A percentile compares a stretch with the other conserved stretches of the same genome.
Conservation (phyloP, 2,113 vertebrate genomes). For the Blennius ocellaris region DNA sequence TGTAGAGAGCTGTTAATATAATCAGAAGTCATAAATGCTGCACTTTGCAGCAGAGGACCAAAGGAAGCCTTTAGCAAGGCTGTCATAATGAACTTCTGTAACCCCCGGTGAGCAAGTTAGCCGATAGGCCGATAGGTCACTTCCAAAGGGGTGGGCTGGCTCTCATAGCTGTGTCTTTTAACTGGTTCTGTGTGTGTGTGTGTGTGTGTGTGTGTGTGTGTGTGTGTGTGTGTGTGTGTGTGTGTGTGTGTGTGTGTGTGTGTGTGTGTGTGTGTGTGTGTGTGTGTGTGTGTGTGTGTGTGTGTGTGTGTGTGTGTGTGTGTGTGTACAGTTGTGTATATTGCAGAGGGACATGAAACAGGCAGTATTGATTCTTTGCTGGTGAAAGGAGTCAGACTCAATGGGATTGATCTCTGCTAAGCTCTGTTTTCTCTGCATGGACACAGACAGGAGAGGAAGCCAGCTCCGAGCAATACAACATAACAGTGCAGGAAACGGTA, state of each 20-base stretch:
- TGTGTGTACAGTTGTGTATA: slow-evolving; percentile 33
- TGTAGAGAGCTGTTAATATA: slow-evolving; percentile 44
- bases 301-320: not conserved
- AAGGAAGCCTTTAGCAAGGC: slow-evolving; percentile 72
- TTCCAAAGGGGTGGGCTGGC: slow-evolving; percentile 65
- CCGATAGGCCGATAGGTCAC: slow-evolving; percentile 78
- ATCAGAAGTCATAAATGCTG: slow-evolving; percentile 56
- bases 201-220: not conserved
- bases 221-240: too few relatives aligned
- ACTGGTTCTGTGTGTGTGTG: slow-evolving; percentile 20
- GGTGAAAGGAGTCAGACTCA: slow-evolving; percentile 76
- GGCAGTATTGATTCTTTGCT: slow-evolving; percentile 74
- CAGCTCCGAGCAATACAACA: slow-evolving; percentile 41
- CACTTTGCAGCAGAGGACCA: slow-evolving; percentile 52
- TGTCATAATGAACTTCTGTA: slow-evolving; percentile 78
- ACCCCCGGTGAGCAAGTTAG: slow-evolving; percentile 68
- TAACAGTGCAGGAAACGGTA: slow-evolving; percentile 20
- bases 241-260: not conserved
- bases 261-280: slow-evolving; percentile 13
- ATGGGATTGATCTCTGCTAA: slow-evolving; percentile 79
- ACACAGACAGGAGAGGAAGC: slow-evolving; percentile 55
- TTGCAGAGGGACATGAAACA: slow-evolving; percentile 74
- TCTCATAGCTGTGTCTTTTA: slow-evolving; percentile 67
- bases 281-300: too few relatives aligned
- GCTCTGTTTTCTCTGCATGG: slow-evolving; percentile 80